Percentiles rank a stretch among this genome's conserved stretches.
Conservation (phyloP, 2,797 vertebrate genomes). For the Carcharodon carcharias region DNA sequence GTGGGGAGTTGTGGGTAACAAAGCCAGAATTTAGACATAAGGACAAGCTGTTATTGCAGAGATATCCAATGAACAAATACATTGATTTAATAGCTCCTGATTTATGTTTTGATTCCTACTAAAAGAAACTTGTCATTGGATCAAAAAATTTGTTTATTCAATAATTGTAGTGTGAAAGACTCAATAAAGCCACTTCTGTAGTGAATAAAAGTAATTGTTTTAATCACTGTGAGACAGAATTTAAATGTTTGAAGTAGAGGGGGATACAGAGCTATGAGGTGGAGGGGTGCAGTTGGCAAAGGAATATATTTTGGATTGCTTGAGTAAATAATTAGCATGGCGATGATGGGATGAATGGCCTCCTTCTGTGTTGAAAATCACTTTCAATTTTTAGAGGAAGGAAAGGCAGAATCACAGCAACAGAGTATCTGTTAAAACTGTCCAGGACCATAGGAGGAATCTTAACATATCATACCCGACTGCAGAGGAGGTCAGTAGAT, state of each 20-base stretch:
- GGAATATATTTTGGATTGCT: not conserved
- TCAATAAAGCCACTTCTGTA: not conserved
- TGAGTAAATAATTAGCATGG: not conserved
- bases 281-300: not conserved
- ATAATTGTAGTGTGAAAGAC: not conserved
- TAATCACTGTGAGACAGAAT: not conserved
- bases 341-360: not conserved
- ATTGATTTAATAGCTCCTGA: not conserved
- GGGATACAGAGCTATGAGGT: too few relatives aligned
- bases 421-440: too few relatives aligned
- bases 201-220: not conserved
- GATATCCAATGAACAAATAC: not conserved
- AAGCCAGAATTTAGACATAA: not conserved
- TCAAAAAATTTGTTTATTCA: not conserved
- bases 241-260: not conserved
- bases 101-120: not conserved
- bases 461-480: too few relatives aligned
- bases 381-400: not conserved
- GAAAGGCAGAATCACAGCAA: not conserved
- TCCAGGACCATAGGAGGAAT: not conserved
- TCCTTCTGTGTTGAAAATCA: not conserved
- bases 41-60: not conserved
- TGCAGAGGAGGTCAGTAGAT: too few relatives aligned
- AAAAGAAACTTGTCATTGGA: not conserved
- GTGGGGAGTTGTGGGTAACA: not conserved